Evolutionary conservation across 2,113 vertebrate species (phyloP).

Genomic region (Dendrocopos noguchii): DNA sequence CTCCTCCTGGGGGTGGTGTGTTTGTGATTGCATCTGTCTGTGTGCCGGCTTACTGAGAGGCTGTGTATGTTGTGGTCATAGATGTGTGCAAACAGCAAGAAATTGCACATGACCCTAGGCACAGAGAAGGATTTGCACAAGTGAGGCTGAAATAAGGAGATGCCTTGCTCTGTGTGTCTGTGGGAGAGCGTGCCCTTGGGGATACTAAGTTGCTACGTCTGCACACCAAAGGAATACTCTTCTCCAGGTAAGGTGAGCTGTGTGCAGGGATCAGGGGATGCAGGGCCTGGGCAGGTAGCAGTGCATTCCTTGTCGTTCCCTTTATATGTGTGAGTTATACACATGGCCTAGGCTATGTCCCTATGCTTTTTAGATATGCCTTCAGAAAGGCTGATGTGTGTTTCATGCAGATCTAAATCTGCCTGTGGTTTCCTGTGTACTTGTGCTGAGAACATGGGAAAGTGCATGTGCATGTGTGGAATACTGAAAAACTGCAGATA

Average conservation of each 20-base stretch:
- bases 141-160: not conserved
- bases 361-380: not conserved
- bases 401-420: not conserved
- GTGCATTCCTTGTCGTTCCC: not conserved
- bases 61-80: not conserved
- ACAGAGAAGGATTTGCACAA: not conserved
- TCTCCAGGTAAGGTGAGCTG: not conserved
- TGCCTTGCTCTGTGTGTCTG: not conserved
- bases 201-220: not conserved
- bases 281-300: not conserved
- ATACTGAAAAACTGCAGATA: not conserved
- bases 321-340: not conserved
- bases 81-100: not conserved
- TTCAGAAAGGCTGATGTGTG: not conserved
- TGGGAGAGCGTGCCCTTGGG: not conserved
- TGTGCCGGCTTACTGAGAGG: not conserved
- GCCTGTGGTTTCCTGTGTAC: not conserved
- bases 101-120: not conserved
- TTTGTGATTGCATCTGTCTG: not conserved
- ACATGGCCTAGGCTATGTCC: not conserved
- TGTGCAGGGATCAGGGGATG: not conserved
- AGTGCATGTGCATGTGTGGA: too few species aligned
- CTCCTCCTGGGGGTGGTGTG: not conserved
- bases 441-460: not conserved
- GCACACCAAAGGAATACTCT: not conserved